Base-by-base conservation (phyloP, 2,888 invertebrate species). In the Notodonta dromedarius region DNA sequence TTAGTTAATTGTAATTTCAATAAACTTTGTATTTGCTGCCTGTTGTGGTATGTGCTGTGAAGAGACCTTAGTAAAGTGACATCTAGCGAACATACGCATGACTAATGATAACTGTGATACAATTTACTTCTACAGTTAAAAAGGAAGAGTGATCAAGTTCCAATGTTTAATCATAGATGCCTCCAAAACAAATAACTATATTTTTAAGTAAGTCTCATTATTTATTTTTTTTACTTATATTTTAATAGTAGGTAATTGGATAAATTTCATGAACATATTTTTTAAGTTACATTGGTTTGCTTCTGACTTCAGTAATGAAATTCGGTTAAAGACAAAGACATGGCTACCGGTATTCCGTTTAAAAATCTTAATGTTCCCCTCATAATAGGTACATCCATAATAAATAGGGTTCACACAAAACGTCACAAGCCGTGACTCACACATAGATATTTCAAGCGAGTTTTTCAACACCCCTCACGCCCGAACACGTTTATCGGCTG, bases 401-500 rank as follows among this genome's bases (percentile, higher is more conserved):
- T 58, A 64, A 64, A 67, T 63, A 35, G 40, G 48, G 55, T 24
- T 56, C 44, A 42, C 54, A 53, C 57, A 56, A 32, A 61, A 52
- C 65, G 56, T 58, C 62, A 64, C 62, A 44, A 53, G 39, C 32
- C 54, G 32, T 63, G 66, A 76, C 74, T 63, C 80, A 84, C 82
- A 82, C 80, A 77, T 64, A 60, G 56, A 59, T 58, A 73, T 59
- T 62, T 60, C 61, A 62, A 77, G 68, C 68, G 46, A 75, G 75
- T 78, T 78, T 77, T 77, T 75, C 64, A 65, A 77, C 69, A 83
- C 78, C 85, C 85, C 81, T 78, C 77, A 80, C 79, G 71, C 68
- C 57, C 60, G 77, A 69, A 78, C 77, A 76, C 68, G 69, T 68
- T 73, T 65, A 67, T 59, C 64, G 53, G 55, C 55, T 72, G 75